A percentile compares a stretch with the other conserved stretches of the same genome.
phyloP scores from a whole-genome alignment of 1,140 invertebrate species.

The Macrosteles quadrilineatus region DNA sequence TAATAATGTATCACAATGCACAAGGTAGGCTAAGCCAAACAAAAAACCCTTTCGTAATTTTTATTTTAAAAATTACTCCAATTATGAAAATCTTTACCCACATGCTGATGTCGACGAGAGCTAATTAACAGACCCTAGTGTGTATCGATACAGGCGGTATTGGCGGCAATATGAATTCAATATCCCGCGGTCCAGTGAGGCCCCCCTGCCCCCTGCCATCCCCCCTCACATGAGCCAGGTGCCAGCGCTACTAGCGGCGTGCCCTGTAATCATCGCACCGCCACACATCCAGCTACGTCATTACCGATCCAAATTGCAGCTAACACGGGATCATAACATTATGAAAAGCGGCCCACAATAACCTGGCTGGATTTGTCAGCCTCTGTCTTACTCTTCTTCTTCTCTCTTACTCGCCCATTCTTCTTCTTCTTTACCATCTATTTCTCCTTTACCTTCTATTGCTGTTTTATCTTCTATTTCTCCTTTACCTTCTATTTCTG shows the following conservation, averaged over 20 bases:
- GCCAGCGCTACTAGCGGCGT: constrained; percentile 24
- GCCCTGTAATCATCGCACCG: constrained; percentile 24
- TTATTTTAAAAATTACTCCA: no score
- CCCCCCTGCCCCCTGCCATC: neutral
- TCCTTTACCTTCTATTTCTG: neutral
- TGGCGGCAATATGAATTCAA: no score
- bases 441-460: neutral
- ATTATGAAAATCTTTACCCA: no score
- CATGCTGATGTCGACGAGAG: no score
- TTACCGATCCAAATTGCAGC: constrained; percentile 13
- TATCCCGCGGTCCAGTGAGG: neutral
- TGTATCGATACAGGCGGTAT: no score
- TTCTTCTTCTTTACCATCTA: neutral
- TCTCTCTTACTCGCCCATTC: neutral
- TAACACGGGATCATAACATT: constrained; percentile 1
- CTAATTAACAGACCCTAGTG: no score
- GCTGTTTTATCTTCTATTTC: neutral
- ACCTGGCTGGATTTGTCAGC: neutral
- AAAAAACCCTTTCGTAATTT: no score
- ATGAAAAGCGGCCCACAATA: constrained; percentile 8
- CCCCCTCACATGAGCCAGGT: constrained; percentile 7
- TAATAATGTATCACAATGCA: no score
- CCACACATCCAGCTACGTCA: constrained; percentile 26
- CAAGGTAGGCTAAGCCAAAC: no score
- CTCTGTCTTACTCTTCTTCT: neutral